Evolutionary conservation across 1,140 invertebrate genomes (phyloP), one percentile per base, ranked within the genome.

Genomic region (Doryteuthis pealeii): DNA sequence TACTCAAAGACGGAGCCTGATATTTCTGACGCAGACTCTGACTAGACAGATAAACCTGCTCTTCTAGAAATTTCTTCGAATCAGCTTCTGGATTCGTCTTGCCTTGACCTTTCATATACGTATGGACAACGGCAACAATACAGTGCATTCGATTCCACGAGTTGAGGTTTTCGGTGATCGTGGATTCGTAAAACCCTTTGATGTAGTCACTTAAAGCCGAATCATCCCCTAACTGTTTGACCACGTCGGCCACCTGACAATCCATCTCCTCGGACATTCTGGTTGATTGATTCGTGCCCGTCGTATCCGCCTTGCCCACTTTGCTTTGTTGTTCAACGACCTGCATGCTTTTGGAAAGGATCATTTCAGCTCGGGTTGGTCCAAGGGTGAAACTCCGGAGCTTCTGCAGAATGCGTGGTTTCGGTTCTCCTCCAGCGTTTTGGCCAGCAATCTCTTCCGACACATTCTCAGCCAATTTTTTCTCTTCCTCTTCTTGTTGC

Each of bases 351-450:
- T 68, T 68, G 66, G n/a, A 68, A 8, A 68, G 66, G 1, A 68
- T 68, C 66, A 68, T 68, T 68, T 68, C 32, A 18, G 30, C 66
- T 31, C 66, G 5, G 8, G 66, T 68, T 68, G 66, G 66, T 6
- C 28, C 66, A 68, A 68, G 32, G 31, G 5, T 68, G 22, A 68
- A 68, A 33, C 32, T 68, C 18, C 12, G 66, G 6, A 68, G 66
- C 30, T 68, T 68, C 6, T 62, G 18, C 10, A 62, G 54, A 8
- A 62, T 8, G 6, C 54, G 26, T 5, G 54, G 54, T 62, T 62
- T 62, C 18, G 26, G 54, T n/a, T 62, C 26, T 22, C 26, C 54
- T 22, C 26, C 54, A 62, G 54, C 54, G 5, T 12, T 62, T 28
- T 12, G 54, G 18, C 5, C 6, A 12, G 6, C 0, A 18, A 8